Evolutionary conservation across 2,113 vertebrate species (phyloP).

Genomic region (Xenopus borealis): DNA sequence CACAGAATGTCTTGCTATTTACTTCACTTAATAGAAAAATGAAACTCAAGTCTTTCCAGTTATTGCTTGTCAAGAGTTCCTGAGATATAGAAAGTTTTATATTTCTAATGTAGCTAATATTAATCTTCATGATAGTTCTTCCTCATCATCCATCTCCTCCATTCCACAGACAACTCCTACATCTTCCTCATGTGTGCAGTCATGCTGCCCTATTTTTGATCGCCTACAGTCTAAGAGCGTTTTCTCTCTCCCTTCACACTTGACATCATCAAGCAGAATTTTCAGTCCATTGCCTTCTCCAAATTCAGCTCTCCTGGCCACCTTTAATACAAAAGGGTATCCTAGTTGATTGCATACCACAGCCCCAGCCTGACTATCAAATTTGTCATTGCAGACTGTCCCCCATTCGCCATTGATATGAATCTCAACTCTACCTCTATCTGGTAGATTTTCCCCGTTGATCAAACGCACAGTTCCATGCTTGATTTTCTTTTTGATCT

Average conservation of each 20-base stretch:
- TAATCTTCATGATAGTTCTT: neutral
- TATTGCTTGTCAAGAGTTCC: neutral
- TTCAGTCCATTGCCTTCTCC: slow-evolving; percentile 53
- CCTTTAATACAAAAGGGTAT: slow-evolving; percentile 50
- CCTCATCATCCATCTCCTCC: neutral
- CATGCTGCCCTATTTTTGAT: slow-evolving; percentile 60
- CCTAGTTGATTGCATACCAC: slow-evolving; percentile 68
- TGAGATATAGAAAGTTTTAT: neutral
- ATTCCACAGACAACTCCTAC: slow-evolving; percentile 63
- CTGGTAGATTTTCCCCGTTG: slow-evolving; percentile 48
- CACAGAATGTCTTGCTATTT: too few relatives aligned
- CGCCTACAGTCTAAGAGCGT: slow-evolving; percentile 64
- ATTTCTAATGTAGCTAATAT: too few relatives aligned
- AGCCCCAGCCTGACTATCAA: slow-evolving; percentile 53
- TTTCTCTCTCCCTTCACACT: slow-evolving; percentile 61
- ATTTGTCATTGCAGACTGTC: slow-evolving; percentile 65
- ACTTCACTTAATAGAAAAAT: too few relatives aligned
- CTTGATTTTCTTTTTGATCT: slow-evolving; percentile 39
- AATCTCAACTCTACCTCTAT: slow-evolving; percentile 63
- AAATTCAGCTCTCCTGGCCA: slow-evolving; percentile 58
- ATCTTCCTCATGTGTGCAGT: slow-evolving; percentile 61
- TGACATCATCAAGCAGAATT: slow-evolving; percentile 63
- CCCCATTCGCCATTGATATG: slow-evolving; percentile 64
- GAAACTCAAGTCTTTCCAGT: too few relatives aligned
- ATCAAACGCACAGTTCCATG: slow-evolving; percentile 64